Evolutionary conservation across 2,113 vertebrate species (phyloP).

Genomic region (Thinocorus orbignyianus): DNA sequence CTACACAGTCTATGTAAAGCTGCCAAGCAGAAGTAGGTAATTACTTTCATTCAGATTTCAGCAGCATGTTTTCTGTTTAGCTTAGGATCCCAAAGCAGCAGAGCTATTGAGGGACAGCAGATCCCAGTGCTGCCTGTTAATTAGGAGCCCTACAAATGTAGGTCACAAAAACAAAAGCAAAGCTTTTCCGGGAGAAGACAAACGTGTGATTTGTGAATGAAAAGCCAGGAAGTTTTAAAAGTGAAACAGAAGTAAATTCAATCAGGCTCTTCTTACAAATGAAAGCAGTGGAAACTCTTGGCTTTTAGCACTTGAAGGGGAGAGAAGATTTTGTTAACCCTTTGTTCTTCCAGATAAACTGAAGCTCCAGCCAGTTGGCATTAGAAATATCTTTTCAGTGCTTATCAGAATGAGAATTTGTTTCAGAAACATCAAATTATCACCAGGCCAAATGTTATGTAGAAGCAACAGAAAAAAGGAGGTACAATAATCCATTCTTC

Average conservation of each 20-base stretch:
- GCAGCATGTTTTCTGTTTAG: slow-evolving; percentile 26
- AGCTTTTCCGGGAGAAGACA: slow-evolving; percentile 70
- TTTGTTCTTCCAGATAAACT: background rate
- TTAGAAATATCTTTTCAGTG: background rate
- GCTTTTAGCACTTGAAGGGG: background rate
- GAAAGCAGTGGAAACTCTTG: slow-evolving; percentile 16
- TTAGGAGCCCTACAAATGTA: slow-evolving; percentile 72
- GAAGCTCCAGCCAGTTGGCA: background rate
- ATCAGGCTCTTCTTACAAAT: slow-evolving; percentile 40
- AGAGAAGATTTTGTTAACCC: slow-evolving; percentile 39
- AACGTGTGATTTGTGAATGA: slow-evolving; percentile 75
- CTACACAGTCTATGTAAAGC: accelerated
- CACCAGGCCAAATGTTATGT: background rate
- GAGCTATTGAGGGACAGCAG: slow-evolving; percentile 45
- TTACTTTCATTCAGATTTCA: background rate
- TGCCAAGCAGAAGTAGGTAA: background rate
- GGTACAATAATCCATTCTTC: background rate
- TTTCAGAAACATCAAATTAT: background rate
- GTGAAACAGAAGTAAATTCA: slow-evolving; percentile 67
- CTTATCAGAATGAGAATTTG: background rate
- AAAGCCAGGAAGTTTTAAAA: slow-evolving; percentile 75
- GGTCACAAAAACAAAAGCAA: slow-evolving; percentile 73
- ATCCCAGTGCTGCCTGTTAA: slow-evolving; percentile 71
- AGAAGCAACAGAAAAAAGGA: background rate
- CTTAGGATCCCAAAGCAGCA: slow-evolving; percentile 24